Conservation (phyloP, 92 coral and sea anemone species). For the Plumapathes pennacea region DNA sequence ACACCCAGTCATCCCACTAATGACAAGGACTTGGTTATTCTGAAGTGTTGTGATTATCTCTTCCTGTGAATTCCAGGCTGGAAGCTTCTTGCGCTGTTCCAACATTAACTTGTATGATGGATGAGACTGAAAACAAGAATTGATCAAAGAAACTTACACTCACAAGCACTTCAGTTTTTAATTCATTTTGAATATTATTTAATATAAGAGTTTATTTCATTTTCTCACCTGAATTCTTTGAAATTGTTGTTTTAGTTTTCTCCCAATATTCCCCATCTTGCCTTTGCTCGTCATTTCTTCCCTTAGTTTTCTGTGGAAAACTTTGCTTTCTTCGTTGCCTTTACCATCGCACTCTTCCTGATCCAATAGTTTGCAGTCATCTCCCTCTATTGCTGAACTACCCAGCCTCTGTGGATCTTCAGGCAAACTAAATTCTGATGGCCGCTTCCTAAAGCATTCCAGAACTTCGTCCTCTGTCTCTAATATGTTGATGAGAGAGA, state of each 20-base stretch:
- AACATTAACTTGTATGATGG: slow-evolving; percentile 72
- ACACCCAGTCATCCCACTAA: slow-evolving; percentile 97
- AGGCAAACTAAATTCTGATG: slow-evolving; percentile 70
- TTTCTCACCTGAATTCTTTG: slow-evolving; percentile 59
- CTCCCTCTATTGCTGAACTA: too few relatives aligned
- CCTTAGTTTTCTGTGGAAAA: neutral
- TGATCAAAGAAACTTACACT: neutral
- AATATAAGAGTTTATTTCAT: neutral
- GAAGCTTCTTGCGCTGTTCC: slow-evolving; percentile 69
- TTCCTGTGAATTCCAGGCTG: slow-evolving; percentile 79
- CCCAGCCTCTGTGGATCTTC: too few relatives aligned
- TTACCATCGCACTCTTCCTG: neutral
- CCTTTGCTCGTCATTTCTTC: slow-evolving; percentile 2
- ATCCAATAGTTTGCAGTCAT: neutral
- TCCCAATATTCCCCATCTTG: slow-evolving; percentile 47
- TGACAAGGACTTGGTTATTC: slow-evolving; percentile 73
- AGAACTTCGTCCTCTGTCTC: slow-evolving; percentile 65
- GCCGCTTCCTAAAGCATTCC: slow-evolving; percentile 24
- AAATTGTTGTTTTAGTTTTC: slow-evolving; percentile 70
- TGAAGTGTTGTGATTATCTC: slow-evolving; percentile 55
- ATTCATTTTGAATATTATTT: neutral
- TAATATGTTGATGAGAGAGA: slow-evolving; percentile 64
- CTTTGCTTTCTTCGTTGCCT: neutral
- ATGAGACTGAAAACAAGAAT: slow-evolving; percentile 17
- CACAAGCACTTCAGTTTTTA: too few relatives aligned